Evolutionary conservation across 2,888 invertebrate species (phyloP).

Genomic region (Drosophila neotestacea): DNA sequence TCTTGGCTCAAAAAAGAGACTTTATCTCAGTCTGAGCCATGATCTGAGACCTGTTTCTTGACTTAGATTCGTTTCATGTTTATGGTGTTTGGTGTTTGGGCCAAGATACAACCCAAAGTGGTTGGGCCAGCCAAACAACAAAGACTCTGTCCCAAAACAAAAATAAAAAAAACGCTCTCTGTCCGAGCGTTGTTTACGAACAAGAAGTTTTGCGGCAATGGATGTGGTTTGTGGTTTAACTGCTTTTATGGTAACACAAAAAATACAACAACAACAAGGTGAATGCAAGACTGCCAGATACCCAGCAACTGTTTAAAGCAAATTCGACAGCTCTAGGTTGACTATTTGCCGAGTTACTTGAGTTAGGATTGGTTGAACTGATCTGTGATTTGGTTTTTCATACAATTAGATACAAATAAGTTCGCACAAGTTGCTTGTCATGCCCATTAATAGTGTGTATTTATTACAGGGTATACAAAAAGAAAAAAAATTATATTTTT

Average conservation of each 20-base stretch:
- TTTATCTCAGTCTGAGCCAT: slow-evolving; percentile 34
- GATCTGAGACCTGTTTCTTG: slow-evolving; percentile 73
- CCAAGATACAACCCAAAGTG: slow-evolving; percentile 71
- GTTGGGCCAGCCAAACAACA: slow-evolving; percentile 80
- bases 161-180: slow-evolving; percentile 10
- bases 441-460: not conserved
- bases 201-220: slow-evolving; percentile 80
- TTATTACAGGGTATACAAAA: slow-evolving; percentile 34
- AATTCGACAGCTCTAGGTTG: not conserved
- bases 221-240: slow-evolving; percentile 82
- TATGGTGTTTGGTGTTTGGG: slow-evolving; percentile 70
- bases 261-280: slow-evolving; percentile 22
- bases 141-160: slow-evolving; percentile 62
- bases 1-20: slow-evolving; percentile 58
- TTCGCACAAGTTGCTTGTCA: not conserved
- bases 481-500: slow-evolving; percentile 19
- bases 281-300: not conserved
- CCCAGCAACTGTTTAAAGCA: slow-evolving; percentile 1
- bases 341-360: slow-evolving; percentile 1
- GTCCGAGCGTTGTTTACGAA: slow-evolving; percentile 67
- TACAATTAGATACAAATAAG: no score
- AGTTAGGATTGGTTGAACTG: not conserved
- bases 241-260: slow-evolving; percentile 76
- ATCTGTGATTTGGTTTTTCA: not conserved
- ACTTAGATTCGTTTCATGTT: slow-evolving; percentile 80